Percentiles rank a stretch among this genome's conserved stretches.
Conservation (phyloP, 2,797 vertebrate species). For the Molossus alvarezi region DNA sequence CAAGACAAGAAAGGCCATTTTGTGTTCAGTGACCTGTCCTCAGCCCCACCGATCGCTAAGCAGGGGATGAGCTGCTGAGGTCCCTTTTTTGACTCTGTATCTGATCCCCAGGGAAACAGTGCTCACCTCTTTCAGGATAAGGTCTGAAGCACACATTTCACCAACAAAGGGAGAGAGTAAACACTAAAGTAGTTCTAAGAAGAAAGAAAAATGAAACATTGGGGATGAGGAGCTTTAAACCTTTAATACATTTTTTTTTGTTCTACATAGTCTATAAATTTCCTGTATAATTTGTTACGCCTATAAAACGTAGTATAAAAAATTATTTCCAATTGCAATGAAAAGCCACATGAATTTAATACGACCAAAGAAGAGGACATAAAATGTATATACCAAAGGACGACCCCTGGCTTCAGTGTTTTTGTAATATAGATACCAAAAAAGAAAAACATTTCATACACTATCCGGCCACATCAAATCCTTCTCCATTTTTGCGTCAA, state of each 20-base stretch:
- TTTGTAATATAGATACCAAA: background rate
- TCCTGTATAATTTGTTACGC: conserved; percentile 17
- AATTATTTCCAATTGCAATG: conserved; percentile 24
- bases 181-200: conserved; percentile 13
- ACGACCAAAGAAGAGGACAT: background rate
- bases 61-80: background rate
- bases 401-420: background rate
- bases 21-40: conserved; percentile 64
- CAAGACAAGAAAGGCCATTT: conserved; percentile 39
- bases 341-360: conserved; percentile 9
- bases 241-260: background rate
- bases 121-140: background rate
- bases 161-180: background rate
- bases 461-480: background rate
- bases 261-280: background rate
- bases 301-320: conserved; percentile 7
- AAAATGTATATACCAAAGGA: background rate
- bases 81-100: background rate
- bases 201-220: background rate
- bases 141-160: conserved; percentile 35
- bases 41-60: background rate
- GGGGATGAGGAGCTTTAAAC: background rate
- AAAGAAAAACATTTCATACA: background rate
- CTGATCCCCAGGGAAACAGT: background rate
- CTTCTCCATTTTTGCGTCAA: background rate